Evolutionary conservation across 1,140 invertebrate species (phyloP), one percentile per base, ranked within the genome.

Genomic region (Euwallacea similis): DNA sequence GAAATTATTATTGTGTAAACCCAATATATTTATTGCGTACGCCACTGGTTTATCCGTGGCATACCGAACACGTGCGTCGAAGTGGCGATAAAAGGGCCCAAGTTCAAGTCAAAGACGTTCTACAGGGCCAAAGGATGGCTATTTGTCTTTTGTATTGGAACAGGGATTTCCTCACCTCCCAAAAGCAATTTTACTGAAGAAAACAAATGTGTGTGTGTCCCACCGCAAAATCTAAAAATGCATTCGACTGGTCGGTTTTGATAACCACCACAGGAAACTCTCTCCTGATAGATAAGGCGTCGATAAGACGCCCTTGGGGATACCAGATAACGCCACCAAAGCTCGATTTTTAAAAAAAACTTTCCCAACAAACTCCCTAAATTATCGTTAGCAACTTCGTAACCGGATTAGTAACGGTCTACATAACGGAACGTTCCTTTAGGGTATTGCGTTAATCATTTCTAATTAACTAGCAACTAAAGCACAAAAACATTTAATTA

Each of bases 371-470:
- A 11, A 10, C 46, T 13, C 64, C 42, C 53, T 66, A 56, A 66
- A 66, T 66, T 66, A 66, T 66, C 53, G 56, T 66, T 66, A 66
- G 7, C 43, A 66, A 66, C 46, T 66, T 66, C 53, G 8, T 58
- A 66, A 58, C 53, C 53, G 46, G 33, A 66, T 66, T 66, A 66
- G 55, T 55, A 56, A 66, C 53, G 64, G 64, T 42, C 64, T 58
- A 66, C 42, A 66, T 56, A 56, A 66, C 64, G 53, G 33, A 56
- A 66, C 7, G 21, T 66, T 66, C 64, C 64, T 64, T 64, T 64
- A 64, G 62, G 62, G 46, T 64, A 53, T 66, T 56, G 53, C 54
- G 64, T 66, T 66, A 66, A 66, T 66, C 64, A 66, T 66, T 66
- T 66, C 64, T 66, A 66, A 66, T 66, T 66, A 66, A 66, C 64